Evolutionary conservation across 2,797 vertebrate species (phyloP), one percentile per base, ranked within the genome.

Genomic region (Dryobates pubescens): DNA sequence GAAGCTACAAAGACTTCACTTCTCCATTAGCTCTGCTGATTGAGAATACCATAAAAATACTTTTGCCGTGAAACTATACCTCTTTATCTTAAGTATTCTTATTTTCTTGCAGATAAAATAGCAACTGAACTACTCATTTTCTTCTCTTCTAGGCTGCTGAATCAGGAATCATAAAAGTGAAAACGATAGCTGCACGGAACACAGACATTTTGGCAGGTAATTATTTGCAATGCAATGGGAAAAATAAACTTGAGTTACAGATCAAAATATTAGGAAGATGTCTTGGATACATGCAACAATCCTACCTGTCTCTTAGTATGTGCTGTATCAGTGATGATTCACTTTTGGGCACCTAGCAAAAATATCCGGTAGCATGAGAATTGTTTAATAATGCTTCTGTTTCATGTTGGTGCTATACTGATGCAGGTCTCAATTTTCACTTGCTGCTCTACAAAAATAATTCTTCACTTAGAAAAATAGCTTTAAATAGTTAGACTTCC

Each of bases 131-230:
- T 92, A 79, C 94, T 92, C 97, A 15, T 90, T 95, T 95, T 95
- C 96, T 73, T 96, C 88, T 74, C 61, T 94, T 97, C 26, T 91
- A 99, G 99, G 99, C 99, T 54, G 99, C 99, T 95, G 99, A 99
- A 97, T 99, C 99, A 68, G 99, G 99, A 96, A 99, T 99, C 87
- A 99, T 99, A 97, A 99, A 99, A 98, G 99, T 99, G 97, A 99
- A 99, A 98, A 99, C 99, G 63, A 99, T 99, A 95, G 98, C 99
- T 94, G 99, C 98, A 94, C 98, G 99, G 96, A 99, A 98, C 96
- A 98, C 98, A 51, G 98, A 99, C 91, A 98, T 99, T 96, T 98
- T 99, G 96, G 97, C 98, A 98, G 99, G 99, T 99, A 98, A 98
- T 95, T 93, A 95, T 95, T 96, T 97, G 17, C 79, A 91, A 6